Evolutionary conservation across 2,888 invertebrate species (phyloP), one percentile per base, ranked within the genome.

Genomic region (Tiphia femorata): DNA sequence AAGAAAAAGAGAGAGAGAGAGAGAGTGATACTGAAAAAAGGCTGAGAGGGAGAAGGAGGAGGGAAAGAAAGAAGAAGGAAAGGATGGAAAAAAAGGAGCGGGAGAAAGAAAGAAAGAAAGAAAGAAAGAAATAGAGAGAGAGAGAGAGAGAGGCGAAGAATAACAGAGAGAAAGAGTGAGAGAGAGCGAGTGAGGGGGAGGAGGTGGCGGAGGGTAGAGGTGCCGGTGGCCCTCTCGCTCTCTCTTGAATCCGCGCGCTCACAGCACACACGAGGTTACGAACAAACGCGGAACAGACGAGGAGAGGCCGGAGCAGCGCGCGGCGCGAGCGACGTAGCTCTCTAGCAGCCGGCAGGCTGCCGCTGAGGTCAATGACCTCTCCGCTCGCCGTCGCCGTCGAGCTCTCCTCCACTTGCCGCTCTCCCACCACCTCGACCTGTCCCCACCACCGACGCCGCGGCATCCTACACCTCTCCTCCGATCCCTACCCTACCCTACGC

Each of bases 341-440:
- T 80, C 80, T 78, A 80, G 79, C 82, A 81, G 82, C 81, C 81
- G 82, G 81, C 81, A 81, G 79, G 80, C 76, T 80, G 81, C 81
- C 78, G 80, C 81, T 80, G 72, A 72, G 82, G 82, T 82, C 82
- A 82, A 82, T 78, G 82, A 82, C 82, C 82, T 80, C 78, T 75
- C 73, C 76, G 75, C n/a, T n/a, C n/a, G n/a, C n/a, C 72, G 80
- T 76, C 80, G 78, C 78, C 78, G 80, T 74, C 76, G 78, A 72
- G 76, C 71, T 76, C 76, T 67, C 75, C 78, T 76, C 74, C 70
- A 65, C 70, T 72, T 55, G 51, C 59, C 73, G 48, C 53, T 64
- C 38, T 55, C 61, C 59, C n/a, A n/a, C n/a, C n/a, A n/a, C n/a
- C n/a, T n/a, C n/a, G n/a, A n/a, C n/a, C n/a, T n/a, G n/a, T n/a